Evolutionary conservation across 64 coral and sea anemone species (phyloP).

Genomic region (Astreopora myriophthalma): DNA sequence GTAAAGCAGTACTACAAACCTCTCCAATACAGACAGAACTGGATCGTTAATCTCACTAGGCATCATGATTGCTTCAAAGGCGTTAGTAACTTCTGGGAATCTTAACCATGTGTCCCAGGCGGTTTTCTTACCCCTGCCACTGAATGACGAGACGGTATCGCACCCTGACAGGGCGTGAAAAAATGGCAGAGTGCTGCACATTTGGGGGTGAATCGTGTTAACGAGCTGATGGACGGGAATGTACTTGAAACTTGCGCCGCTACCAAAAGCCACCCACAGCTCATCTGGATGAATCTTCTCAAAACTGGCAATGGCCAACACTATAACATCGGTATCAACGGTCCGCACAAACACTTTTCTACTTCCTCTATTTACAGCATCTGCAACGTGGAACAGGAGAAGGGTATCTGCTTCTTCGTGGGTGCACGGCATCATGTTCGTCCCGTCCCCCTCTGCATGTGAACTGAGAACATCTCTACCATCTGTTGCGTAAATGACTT

Average conservation of each 20-base stretch:
- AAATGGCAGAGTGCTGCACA: constrained; percentile 3
- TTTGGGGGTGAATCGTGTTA: not conserved
- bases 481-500: not conserved
- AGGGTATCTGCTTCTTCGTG: constrained; percentile 61
- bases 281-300: not conserved
- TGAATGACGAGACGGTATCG: constrained; percentile 55
- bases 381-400: not conserved
- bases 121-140: constrained; percentile 46
- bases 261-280: constrained; percentile 44
- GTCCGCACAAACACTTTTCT: constrained; percentile 14
- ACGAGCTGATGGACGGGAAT: constrained; percentile 33
- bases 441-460: not conserved
- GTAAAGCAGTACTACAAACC: constrained; percentile 39
- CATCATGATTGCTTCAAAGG: not conserved
- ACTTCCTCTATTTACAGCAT: not conserved
- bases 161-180: constrained; percentile 61
- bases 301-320: not conserved
- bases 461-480: not conserved
- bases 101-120: constrained; percentile 40
- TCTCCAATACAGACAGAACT: constrained; percentile 29
- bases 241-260: not conserved
- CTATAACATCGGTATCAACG: constrained; percentile 54
- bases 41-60: constrained; percentile 9
- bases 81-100: constrained; percentile 50
- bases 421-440: not conserved